Conservation (phyloP, 2,797 vertebrate genomes). For the Lepilemur ruficaudatus region DNA sequence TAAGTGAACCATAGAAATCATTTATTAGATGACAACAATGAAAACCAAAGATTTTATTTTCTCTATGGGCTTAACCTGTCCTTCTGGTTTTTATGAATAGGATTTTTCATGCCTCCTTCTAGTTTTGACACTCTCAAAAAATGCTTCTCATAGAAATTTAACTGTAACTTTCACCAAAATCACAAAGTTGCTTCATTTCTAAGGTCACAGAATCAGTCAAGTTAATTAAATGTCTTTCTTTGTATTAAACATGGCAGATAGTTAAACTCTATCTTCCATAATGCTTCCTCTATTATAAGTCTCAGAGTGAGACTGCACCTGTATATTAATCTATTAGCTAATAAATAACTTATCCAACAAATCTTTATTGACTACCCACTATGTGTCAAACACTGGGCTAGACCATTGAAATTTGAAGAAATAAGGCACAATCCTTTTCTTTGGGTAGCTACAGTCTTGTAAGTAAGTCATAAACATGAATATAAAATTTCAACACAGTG, state of each 20-base stretch:
- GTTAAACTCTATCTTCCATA: background rate
- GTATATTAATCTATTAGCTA: background rate
- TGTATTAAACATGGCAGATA: background rate
- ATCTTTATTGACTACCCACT: background rate
- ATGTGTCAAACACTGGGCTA: background rate
- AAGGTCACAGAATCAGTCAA: background rate
- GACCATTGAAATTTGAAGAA: background rate
- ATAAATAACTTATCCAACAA: slow-evolving; percentile 21
- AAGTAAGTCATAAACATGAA: background rate
- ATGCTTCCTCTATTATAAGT: background rate
- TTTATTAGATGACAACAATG: slow-evolving; percentile 22
- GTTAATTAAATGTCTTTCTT: slow-evolving; percentile 25
- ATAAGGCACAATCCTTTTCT: background rate
- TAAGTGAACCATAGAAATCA: slow-evolving; percentile 36
- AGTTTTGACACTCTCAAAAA: background rate
- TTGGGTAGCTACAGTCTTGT: background rate
- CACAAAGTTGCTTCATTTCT: slow-evolving; percentile 22
- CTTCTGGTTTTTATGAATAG: background rate
- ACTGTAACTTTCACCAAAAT: slow-evolving; percentile 8
- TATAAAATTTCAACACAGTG: background rate
- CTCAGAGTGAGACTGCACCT: background rate
- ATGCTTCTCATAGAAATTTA: background rate
- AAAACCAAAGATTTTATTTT: slow-evolving; percentile 37
- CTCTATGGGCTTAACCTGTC: background rate
- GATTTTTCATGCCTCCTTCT: background rate